Percentiles rank a stretch among this genome's conserved stretches.
phyloP scores from a whole-genome alignment of 1,140 invertebrate genomes.

The Drosophila truncata region DNA sequence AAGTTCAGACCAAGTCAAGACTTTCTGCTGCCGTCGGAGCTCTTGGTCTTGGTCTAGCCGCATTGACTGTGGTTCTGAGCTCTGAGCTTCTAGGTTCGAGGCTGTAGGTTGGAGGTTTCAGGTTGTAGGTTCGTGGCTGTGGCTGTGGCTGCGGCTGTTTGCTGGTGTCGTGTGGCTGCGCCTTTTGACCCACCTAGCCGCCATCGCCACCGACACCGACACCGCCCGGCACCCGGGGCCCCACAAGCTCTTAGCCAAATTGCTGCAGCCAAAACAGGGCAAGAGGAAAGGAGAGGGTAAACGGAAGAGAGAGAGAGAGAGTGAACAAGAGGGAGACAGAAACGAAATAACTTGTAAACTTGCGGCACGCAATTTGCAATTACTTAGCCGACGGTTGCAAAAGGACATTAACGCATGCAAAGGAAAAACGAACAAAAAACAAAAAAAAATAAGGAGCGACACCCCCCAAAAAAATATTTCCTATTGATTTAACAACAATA shows the following conservation, averaged over 20 bases:
- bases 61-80: constrained; percentile 35
- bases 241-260: constrained; percentile 77
- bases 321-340: constrained; percentile 4
- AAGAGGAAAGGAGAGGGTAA: constrained; percentile 1
- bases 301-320: background rate
- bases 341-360: constrained; percentile 59
- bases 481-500: constrained; percentile 60
- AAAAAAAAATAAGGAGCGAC: constrained; percentile 14
- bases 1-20: constrained; percentile 18
- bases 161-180: constrained; percentile 64
- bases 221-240: constrained; percentile 15
- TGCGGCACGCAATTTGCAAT: constrained; percentile 75
- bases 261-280: constrained; percentile 54
- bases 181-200: constrained; percentile 74
- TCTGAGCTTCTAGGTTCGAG: constrained; percentile 2
- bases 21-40: constrained; percentile 31
- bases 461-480: constrained; percentile 13
- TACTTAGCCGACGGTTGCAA: constrained; percentile 62
- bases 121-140: constrained; percentile 32
- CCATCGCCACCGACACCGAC: constrained; percentile 10
- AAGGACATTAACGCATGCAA: constrained; percentile 51
- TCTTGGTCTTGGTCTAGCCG: constrained; percentile 50
- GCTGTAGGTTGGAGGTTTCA: constrained; percentile 8
- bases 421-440: constrained; percentile 14
- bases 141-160: constrained; percentile 54